Base-by-base conservation (phyloP, 2,113 vertebrate genomes). In the Pyxicephalus adspersus region DNA sequence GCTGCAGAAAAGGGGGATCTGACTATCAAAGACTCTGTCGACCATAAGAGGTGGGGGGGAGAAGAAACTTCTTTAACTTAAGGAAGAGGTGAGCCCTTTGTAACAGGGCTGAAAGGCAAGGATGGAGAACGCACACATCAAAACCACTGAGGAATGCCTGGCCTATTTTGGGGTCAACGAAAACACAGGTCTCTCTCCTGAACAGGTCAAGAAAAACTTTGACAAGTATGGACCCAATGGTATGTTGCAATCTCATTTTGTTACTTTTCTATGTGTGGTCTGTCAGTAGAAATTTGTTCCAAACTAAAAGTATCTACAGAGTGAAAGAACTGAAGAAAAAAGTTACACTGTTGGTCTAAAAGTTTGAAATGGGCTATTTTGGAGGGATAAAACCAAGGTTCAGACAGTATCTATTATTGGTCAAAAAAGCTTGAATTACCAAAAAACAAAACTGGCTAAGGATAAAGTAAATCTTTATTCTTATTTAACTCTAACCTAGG, bases 221-320 rank as follows among this genome's bases (percentile, higher is more conserved):
- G 94, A 93, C 4, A 97, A 96, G 85, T 95, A 87, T 1, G 96
- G 96, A 88, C 86, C 3, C 88, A 97, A 97, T 86, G 96, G 96
- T 97, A 88, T 94, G 64, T 78, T 77, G 6, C 22, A 76, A 61
- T n/a, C 28, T 22, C 28, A 23, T 73, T 29, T 54, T 52, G 5
- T 60, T 1, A 23, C 6, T 9, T 60, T 60, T 23, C 58, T 71
- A 3, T 20, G 28, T 54, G 19, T 25, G 9, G 9, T 55, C 28
- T 31, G 26, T 72, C 51, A 22, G 19, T 54, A 50, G 67, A 25
- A 68, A 25, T 50, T 13, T 9, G 64, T 45, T 67, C 3, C 15
- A 31, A 29, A 20, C 18, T 31, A 8, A 4, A 45, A 45, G 8
- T 67, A 0, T 50, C 34, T 50, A 4, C 15, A 15, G 15, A 45